Conservation (phyloP, 2,113 vertebrate species). For the Paradisaea rubra region DNA sequence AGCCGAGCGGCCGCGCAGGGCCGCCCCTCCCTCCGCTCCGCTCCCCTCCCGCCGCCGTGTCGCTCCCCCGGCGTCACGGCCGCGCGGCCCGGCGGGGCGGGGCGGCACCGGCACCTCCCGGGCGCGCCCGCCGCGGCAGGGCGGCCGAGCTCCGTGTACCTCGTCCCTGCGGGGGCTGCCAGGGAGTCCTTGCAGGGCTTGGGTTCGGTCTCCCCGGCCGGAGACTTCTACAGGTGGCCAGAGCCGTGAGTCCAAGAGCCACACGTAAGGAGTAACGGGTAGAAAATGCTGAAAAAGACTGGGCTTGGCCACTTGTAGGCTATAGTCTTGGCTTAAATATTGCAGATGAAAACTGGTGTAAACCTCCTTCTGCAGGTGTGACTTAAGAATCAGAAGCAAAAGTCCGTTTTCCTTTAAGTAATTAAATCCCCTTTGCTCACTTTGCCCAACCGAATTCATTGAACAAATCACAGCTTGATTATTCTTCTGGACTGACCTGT, state of each 20-base stretch:
- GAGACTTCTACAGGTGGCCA: rapidly evolving
- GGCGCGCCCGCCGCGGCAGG: background rate
- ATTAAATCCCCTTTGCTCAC: background rate
- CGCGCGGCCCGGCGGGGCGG: background rate
- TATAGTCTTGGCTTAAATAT: rapidly evolving
- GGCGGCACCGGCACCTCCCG: background rate
- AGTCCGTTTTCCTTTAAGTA: background rate
- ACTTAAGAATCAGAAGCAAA: background rate
- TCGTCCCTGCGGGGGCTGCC: rapidly evolving
- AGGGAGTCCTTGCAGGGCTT: rapidly evolving
- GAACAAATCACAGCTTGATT: background rate
- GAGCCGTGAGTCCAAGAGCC: rapidly evolving
- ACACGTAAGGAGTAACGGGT: rapidly evolving
- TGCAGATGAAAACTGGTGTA: background rate
- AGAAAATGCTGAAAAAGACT: background rate
- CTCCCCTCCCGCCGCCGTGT: background rate
- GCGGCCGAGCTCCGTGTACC: rapidly evolving
- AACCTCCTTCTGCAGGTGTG: background rate
- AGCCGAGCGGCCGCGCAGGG: background rate
- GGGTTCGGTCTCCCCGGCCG: rapidly evolving
- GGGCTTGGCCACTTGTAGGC: background rate
- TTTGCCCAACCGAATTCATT: background rate
- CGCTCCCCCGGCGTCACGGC: background rate
- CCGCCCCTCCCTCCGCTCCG: background rate
- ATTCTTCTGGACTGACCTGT: background rate